phyloP scores from a whole-genome alignment of 2,113 vertebrate species.

The Phrynosoma platyrhinos region DNA sequence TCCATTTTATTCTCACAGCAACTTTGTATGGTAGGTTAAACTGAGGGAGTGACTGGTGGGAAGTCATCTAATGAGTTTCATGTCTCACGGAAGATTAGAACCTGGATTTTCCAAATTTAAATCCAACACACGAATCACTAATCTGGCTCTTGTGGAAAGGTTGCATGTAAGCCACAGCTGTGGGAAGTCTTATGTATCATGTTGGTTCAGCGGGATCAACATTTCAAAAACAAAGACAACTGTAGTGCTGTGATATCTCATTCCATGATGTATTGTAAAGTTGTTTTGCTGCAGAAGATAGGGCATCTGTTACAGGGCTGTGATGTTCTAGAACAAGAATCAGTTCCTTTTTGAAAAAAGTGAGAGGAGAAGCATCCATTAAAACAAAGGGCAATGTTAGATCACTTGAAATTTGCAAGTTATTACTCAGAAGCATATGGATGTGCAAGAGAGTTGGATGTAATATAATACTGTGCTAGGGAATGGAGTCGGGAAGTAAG shows the following conservation, averaged over 20 bases:
- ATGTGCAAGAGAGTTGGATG: neutral
- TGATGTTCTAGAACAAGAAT: constrained; percentile 14
- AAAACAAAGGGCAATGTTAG: neutral
- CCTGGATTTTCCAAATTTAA: neutral
- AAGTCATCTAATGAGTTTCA: neutral
- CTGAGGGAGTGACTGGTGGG: neutral
- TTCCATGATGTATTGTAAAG: neutral
- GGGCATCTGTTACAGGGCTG: neutral
- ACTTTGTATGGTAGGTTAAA: neutral
- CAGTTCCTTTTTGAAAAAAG: neutral
- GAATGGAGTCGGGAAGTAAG: neutral
- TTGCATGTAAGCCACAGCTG: neutral
- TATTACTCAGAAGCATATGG: neutral
- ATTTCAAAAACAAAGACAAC: neutral
- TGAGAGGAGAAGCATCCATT: neutral
- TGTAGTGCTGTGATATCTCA: neutral
- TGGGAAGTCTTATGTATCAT: neutral
- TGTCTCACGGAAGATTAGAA: neutral
- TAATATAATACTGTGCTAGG: neutral
- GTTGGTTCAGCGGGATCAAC: neutral
- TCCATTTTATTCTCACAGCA: neutral
- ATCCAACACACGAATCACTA: neutral
- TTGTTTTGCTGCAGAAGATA: neutral
- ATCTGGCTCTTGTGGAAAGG: neutral
- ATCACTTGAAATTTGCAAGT: neutral